phyloP scores from a whole-genome alignment of 2,113 vertebrate species.

The Neoarius graeffei region DNA sequence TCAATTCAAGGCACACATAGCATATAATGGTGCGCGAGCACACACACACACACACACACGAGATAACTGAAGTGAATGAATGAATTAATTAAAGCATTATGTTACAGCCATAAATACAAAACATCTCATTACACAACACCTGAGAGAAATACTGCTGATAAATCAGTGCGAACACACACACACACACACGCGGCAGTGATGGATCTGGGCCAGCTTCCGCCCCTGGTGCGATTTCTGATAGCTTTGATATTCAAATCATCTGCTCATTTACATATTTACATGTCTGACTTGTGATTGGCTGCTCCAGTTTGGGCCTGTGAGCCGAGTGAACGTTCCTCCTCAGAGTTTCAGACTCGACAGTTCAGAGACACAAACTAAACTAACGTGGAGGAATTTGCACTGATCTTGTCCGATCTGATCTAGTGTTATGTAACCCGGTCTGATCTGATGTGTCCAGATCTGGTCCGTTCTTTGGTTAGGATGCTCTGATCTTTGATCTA shows the following conservation, averaged over 20 bases:
- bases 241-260: background rate
- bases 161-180: background rate
- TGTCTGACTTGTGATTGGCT: conserved; percentile 12
- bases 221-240: background rate
- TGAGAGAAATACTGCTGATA: background rate
- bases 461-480: background rate
- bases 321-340: background rate
- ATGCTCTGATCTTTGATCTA: background rate
- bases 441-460: background rate
- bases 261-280: conserved; percentile 14
- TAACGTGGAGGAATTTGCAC: background rate
- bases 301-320: background rate
- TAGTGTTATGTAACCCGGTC: background rate
- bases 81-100: conserved; percentile 1
- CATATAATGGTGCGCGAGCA: background rate
- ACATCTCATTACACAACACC: background rate
- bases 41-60: background rate
- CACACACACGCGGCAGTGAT: background rate
- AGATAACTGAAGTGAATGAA: background rate
- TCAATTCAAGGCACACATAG: background rate
- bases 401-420: background rate
- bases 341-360: background rate
- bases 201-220: background rate
- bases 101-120: conserved; percentile 10
- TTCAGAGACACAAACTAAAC: background rate